Conservation (phyloP, 2,888 invertebrate species). For the Apantesis nais region DNA sequence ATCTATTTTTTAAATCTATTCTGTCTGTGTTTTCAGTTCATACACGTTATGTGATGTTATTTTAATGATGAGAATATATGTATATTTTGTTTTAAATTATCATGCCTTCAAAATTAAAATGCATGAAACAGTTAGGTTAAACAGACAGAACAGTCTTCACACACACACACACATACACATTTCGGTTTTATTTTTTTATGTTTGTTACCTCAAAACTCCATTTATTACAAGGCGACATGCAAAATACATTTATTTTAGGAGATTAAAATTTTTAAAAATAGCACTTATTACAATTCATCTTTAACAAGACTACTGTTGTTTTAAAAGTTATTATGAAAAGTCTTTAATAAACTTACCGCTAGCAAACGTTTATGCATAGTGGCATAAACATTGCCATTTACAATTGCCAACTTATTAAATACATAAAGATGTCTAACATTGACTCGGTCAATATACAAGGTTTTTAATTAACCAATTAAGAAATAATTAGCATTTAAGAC, state of each 20-base stretch:
- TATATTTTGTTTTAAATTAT: neutral
- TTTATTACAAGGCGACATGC: too few relatives aligned
- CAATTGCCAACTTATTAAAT: neutral
- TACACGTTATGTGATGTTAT: neutral
- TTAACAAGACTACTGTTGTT: too few relatives aligned
- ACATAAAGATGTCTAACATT: neutral
- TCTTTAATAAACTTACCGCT: neutral
- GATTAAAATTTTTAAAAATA: too few relatives aligned
- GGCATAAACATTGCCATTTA: neutral
- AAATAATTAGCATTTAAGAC: neutral
- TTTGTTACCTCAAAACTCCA: too few relatives aligned
- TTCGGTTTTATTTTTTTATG: too few relatives aligned
- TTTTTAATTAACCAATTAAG: neutral
- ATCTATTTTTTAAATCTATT: neutral
- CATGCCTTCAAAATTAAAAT: neutral
- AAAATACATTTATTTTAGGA: too few relatives aligned
- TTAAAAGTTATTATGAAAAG: neutral
- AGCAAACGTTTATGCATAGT: neutral
- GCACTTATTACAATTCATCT: too few relatives aligned
- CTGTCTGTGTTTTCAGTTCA: neutral
- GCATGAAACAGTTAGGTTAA: neutral
- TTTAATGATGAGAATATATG: neutral
- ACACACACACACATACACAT: too few relatives aligned
- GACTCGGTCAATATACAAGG: neutral
- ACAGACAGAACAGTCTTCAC: too few relatives aligned